Evolutionary conservation across 2,797 vertebrate genomes (phyloP).

Genomic region (Somateria mollissima): DNA sequence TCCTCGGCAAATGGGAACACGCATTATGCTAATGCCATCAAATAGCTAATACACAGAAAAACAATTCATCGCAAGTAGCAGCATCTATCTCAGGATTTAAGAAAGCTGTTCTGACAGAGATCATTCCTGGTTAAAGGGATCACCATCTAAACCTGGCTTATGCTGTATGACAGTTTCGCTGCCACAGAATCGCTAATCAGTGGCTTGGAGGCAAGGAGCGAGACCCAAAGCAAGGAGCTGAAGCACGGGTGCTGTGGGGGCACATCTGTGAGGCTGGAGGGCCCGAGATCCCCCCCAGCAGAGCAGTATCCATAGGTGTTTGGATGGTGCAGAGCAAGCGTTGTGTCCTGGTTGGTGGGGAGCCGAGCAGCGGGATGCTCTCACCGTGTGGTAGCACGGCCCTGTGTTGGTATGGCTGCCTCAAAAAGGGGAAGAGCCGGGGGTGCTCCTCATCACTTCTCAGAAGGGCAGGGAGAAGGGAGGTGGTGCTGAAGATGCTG

Average conservation of each 20-base stretch:
- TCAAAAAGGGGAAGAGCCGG: background rate
- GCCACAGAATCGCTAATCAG: constrained; percentile 33
- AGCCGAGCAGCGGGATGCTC: background rate
- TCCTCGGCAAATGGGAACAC: background rate
- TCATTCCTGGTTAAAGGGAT: constrained; percentile 50
- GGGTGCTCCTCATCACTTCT: background rate
- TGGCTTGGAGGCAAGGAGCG: background rate
- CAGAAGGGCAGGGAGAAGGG: background rate
- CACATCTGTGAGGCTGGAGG: background rate
- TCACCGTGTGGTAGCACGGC: fast-evolving
- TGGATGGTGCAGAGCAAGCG: background rate
- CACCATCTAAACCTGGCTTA: constrained; percentile 52
- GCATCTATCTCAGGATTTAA: constrained; percentile 53
- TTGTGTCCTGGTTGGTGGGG: background rate
- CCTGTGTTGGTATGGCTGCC: background rate
- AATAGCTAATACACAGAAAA: constrained; percentile 41
- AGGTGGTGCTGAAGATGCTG: background rate
- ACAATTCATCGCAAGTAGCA: constrained; percentile 46
- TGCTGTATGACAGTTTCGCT: background rate
- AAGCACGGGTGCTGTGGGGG: background rate
- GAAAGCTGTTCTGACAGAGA: constrained; percentile 50
- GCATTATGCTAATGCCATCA: constrained; percentile 21
- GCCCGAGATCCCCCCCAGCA: too few relatives aligned
- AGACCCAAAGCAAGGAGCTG: background rate
- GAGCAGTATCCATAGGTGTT: background rate